Conservation (phyloP, 2,113 vertebrate species). For the Phalacrocorax aristotelis region DNA sequence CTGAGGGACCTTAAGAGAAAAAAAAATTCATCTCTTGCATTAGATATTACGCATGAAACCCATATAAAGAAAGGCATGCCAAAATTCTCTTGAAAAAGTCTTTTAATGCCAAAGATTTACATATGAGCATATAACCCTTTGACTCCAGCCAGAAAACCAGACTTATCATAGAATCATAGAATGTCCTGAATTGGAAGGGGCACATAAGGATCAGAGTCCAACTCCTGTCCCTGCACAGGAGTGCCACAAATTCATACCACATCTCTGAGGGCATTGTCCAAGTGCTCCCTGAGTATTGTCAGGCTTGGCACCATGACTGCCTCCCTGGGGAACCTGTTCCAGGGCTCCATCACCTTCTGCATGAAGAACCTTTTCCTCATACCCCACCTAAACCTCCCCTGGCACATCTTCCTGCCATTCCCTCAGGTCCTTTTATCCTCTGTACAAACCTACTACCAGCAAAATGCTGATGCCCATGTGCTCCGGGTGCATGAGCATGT, state of each 20-base stretch:
- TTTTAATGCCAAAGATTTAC: neutral
- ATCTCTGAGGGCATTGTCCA: too few relatives aligned
- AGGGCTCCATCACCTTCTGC: too few relatives aligned
- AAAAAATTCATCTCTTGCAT: neutral
- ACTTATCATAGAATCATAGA: neutral
- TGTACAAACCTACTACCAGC: neutral
- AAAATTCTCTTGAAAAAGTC: neutral
- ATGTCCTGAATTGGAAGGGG: too few relatives aligned
- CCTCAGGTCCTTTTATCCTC: neutral
- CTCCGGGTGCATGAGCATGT: accelerated
- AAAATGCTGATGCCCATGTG: accelerated
- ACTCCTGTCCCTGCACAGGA: too few relatives aligned
- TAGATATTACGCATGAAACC: neutral
- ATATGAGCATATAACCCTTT: neutral
- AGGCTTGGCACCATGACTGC: too few relatives aligned
- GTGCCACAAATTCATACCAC: too few relatives aligned
- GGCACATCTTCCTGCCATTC: too few relatives aligned
- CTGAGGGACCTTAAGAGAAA: neutral
- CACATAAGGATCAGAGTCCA: too few relatives aligned
- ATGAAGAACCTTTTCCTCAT: too few relatives aligned
- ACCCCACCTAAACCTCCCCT: too few relatives aligned
- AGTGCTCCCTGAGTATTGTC: too few relatives aligned
- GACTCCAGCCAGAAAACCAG: neutral
- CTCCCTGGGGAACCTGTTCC: too few relatives aligned
- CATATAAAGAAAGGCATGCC: neutral